Evolutionary conservation across 1,140 invertebrate genomes (phyloP), one percentile per base, ranked within the genome.

Genomic region (Globodera ellingtonae): DNA sequence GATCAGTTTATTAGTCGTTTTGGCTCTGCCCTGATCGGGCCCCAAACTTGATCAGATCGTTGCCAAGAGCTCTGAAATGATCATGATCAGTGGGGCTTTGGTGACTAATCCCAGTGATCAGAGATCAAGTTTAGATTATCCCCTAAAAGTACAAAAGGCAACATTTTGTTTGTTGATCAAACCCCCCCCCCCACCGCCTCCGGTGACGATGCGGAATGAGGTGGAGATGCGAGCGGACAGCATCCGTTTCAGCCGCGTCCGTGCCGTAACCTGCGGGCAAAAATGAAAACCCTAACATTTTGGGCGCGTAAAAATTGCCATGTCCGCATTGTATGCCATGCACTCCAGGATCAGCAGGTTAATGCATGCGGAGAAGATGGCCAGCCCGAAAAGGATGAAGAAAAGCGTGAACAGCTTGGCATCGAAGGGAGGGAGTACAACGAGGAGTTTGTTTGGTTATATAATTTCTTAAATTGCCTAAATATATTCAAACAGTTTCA

Each of bases 301-400:
- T 62, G 10, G 56, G 13, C 56, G 5, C 3, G 18, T 18, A 62
- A n/a, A n/a, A 18, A 62, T 62, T 62, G 56, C 86, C 21, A 83
- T 79, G 71, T 88, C 86, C 15, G 85, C 82, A 62, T 87, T 87
- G 46, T 86, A 67, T 7, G 87, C 85, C 85, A 89, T 86, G 59
- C 87, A 86, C 71, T 84, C 85, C 62, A 79, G 79, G 77, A 99
- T 96, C 79, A 99, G 92, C 82, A 99, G 92, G 91, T 99, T 99
- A 89, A 99, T 94, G 83, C 95, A 97, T 77, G 97, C 97, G 76
- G 97, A 97, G 69, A 99, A 96, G 81, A 99, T 97, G 44, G 97
- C 97, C 89, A 99, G 92, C 70, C 98, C 98, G 90, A 98, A 98
- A 69, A 99, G 92, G 85, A 99, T 99, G 91, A 99, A 99, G 87